Evolutionary conservation across 37 sponge, comb jelly and placozoan genomes (phyloP), one percentile per base, ranked within the genome.

Genomic region (Tethya wilhelma): DNA sequence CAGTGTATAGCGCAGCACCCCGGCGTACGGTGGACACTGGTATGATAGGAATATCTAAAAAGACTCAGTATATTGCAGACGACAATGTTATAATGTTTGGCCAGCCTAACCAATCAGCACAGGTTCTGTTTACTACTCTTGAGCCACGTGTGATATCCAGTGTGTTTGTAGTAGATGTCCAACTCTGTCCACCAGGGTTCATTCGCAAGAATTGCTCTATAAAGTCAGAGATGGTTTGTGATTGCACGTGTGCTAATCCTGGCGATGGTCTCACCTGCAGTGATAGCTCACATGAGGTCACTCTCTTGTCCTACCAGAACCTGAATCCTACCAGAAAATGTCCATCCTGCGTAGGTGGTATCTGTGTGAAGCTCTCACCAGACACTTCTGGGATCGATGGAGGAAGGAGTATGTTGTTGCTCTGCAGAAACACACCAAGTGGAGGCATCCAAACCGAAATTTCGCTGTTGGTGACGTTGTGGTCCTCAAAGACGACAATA

Each of bases 141-240:
- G 86, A 60, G 25, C 86, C 86, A 17, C 57, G 69, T 32, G 65
- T 85, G 25, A 68, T 77, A 6, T 20, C 69, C 4, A 59, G 44
- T 17, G 2, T 11, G 23, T n/a, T 85, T 17, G 38, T 12, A 1
- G 73, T 85, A 26, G 2, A 42, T 0, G 19, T 85, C 41, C 36
- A 44, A 2, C 1, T 5, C 36, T 85, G 86, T 62, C 78, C 86
- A 1, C 79, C 79, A 0, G 86, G 86, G 8, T 77, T 63, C n/a
- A 2, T 11, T 46, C 49, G 37, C 5, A 32, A 28, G 25, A n/a
- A 43, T 4, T 55, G 63, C 38, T 2, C 39, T 2, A 23, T 22
- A 17, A 45, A 78, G 20, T 23, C 42, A 60, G 64, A 56, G 1
- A 41, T 45, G 53, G 26, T 46, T 12, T 64, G 84, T 67, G 44